These are phyloP conservation scores for Athalia circularis DNA, from an alignment of 2,888 invertebrate species.

Conservation along the genomic window DNA sequence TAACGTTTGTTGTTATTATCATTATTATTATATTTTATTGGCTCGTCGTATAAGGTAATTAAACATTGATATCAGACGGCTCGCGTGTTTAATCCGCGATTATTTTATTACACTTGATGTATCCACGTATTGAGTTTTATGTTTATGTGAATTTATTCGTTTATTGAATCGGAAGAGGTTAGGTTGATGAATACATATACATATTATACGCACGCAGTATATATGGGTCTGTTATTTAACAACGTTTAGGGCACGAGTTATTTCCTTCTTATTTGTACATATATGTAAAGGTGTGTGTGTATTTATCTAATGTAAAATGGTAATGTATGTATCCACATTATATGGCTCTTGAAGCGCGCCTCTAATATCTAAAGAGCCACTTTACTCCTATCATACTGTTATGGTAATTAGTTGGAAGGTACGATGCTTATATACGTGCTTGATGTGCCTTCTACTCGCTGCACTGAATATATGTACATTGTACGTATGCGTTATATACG, in stretches of 20 bases:
- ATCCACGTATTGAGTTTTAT: too few species aligned
- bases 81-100: too few species aligned
- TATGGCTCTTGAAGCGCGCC: conserved; percentile 21
- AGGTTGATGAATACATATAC: too few species aligned
- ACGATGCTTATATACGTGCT: background rate
- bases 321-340: background rate
- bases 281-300: background rate
- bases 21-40: too few species aligned
- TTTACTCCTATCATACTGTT: conserved; percentile 48
- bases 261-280: background rate
- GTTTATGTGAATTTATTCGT: too few species aligned
- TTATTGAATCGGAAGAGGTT: too few species aligned
- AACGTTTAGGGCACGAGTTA: background rate
- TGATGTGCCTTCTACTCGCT: background rate
- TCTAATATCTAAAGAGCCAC: conserved; percentile 53
- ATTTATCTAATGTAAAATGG: background rate
- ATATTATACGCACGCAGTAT: too few species aligned
- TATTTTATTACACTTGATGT: too few species aligned
- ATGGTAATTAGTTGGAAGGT: conserved; percentile 57
- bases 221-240: too few species aligned
- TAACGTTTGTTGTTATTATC: too few species aligned
- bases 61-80: too few species aligned
- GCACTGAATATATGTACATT: background rate
- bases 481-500: background rate
- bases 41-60: too few species aligned